Evolutionary conservation across 2,888 invertebrate genomes (phyloP).

Genomic region (Hirudinaria manillensis): DNA sequence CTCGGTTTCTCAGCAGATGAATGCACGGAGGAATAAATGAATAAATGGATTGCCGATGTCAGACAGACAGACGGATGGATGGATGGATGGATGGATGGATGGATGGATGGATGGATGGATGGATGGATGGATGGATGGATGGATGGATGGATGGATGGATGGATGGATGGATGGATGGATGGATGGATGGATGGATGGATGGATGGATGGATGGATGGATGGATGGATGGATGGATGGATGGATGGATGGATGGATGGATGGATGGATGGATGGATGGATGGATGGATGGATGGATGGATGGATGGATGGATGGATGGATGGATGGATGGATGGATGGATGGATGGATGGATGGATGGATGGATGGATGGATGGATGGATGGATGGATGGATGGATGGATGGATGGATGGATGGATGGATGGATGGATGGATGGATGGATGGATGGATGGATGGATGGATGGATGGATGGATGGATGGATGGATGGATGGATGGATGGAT

Average conservation of each 20-base stretch:
- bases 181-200: neutral
- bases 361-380: too few relatives aligned
- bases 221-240: neutral
- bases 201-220: slow-evolving; percentile 18
- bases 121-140: too few relatives aligned
- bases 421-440: neutral
- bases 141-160: slow-evolving; percentile 17
- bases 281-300: neutral
- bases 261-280: slow-evolving; percentile 8
- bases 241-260: neutral
- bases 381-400: too few relatives aligned
- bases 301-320: neutral
- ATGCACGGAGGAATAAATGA: neutral
- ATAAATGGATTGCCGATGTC: neutral
- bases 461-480: too few relatives aligned
- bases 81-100: too few relatives aligned
- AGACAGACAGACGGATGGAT: too few relatives aligned
- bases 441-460: neutral
- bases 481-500: too few relatives aligned
- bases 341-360: too few relatives aligned
- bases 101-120: too few relatives aligned
- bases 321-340: neutral
- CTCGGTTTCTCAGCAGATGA: neutral
- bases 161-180: neutral
- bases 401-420: neutral